Evolutionary conservation across 2,888 invertebrate genomes (phyloP).

Genomic region (Seira ritae): DNA sequence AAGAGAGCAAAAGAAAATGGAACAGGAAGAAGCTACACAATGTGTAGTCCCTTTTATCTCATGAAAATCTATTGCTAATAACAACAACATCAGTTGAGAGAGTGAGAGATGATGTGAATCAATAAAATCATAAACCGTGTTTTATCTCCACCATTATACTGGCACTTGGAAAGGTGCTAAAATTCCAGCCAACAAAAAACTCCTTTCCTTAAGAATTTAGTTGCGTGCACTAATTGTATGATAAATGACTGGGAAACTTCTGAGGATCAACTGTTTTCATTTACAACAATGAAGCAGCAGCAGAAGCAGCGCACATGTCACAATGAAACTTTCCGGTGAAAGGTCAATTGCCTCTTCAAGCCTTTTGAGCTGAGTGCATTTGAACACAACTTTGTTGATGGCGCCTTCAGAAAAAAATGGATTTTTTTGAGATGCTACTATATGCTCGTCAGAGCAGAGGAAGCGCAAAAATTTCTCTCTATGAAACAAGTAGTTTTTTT

Average conservation of each 20-base stretch:
- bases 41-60: neutral
- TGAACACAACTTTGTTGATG: neutral
- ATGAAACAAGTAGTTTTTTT: constrained; percentile 8
- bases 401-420: neutral
- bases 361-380: neutral
- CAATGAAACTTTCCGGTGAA: neutral
- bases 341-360: neutral
- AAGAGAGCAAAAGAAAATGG: neutral
- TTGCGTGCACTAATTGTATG: neutral
- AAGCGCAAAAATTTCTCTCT: neutral
- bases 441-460: neutral
- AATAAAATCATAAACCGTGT: neutral
- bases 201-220: neutral
- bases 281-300: neutral
- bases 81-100: neutral
- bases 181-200: neutral
- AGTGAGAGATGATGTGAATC: neutral
- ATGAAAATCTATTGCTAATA: neutral
- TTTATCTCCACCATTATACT: neutral
- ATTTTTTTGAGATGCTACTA: constrained; percentile 17
- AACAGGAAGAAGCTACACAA: neutral
- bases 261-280: neutral
- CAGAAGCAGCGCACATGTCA: neutral
- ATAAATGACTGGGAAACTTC: constrained; percentile 2
- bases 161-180: neutral